Conservation (phyloP, 1,140 invertebrate genomes). For the Nymphalis io region DNA sequence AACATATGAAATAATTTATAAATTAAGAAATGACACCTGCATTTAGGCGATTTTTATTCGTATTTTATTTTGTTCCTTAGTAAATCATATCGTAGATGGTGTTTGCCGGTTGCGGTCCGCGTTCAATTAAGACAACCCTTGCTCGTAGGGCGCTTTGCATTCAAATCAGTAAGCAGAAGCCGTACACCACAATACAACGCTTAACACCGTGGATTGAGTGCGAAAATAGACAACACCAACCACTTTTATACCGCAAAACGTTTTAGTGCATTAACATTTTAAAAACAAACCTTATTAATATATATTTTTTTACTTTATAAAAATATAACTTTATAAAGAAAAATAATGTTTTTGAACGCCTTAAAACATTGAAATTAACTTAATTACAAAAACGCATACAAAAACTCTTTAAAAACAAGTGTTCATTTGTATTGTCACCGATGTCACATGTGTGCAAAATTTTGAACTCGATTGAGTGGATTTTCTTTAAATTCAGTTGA, state of each 20-base stretch:
- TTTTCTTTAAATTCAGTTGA: too few relatives aligned
- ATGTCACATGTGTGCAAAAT: too few relatives aligned
- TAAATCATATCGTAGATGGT: constrained; percentile 28
- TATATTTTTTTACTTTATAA: neutral
- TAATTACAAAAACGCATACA: too few relatives aligned
- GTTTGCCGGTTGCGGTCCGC: constrained; percentile 47
- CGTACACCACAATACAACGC: constrained; percentile 55
- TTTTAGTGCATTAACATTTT: neutral
- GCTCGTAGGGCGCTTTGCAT: constrained; percentile 55
- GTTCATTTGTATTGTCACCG: too few relatives aligned
- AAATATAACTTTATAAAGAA: neutral
- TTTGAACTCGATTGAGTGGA: too few relatives aligned
- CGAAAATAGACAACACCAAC: constrained; percentile 44
- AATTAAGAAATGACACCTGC: too few relatives aligned
- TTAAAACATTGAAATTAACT: too few relatives aligned
- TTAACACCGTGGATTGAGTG: constrained; percentile 62
- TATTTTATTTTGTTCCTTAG: constrained; percentile 12
- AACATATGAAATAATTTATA: too few relatives aligned
- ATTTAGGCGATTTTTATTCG: neutral
- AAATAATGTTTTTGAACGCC: too few relatives aligned
- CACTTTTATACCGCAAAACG: constrained; percentile 9
- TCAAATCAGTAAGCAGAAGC: constrained; percentile 64
- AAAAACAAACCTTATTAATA: neutral
- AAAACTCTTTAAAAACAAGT: too few relatives aligned
- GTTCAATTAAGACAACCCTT: constrained; percentile 71